Evolutionary conservation across 2,888 invertebrate genomes (phyloP).

Genomic region (Elysia crispata): DNA sequence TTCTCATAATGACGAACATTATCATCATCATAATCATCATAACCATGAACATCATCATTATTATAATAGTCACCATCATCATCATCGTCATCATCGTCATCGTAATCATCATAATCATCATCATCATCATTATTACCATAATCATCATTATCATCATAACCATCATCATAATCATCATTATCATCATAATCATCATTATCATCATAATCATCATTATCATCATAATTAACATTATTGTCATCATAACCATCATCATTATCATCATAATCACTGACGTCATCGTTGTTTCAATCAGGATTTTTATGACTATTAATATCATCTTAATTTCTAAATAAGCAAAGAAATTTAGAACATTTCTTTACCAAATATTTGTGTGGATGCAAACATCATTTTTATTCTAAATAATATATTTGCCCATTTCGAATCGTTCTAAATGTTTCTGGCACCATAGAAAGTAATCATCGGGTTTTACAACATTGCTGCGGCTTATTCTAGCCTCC

Average conservation of each 20-base stretch:
- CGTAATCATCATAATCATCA: constrained; percentile 19
- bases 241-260: neutral
- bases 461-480: no score
- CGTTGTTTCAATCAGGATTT: no score
- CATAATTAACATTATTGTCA: neutral
- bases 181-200: neutral
- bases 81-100: constrained; percentile 10
- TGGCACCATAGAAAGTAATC: no score
- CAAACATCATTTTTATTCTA: no score
- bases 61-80: neutral
- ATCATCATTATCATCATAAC: constrained; percentile 24
- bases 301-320: no score
- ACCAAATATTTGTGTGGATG: no score
- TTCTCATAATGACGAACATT: neutral
- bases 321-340: no score
- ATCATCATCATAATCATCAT: neutral
- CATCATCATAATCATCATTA: neutral
- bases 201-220: neutral
- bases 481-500: no score
- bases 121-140: constrained; percentile 33
- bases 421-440: no score
- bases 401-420: no score
- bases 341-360: no score
- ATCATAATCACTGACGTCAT: neutral
- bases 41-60: neutral